These are phyloP conservation scores for Phymanthus crucifer DNA, from an alignment of 92 coral and sea anemone genomes.

Conservation along the genomic window DNA sequence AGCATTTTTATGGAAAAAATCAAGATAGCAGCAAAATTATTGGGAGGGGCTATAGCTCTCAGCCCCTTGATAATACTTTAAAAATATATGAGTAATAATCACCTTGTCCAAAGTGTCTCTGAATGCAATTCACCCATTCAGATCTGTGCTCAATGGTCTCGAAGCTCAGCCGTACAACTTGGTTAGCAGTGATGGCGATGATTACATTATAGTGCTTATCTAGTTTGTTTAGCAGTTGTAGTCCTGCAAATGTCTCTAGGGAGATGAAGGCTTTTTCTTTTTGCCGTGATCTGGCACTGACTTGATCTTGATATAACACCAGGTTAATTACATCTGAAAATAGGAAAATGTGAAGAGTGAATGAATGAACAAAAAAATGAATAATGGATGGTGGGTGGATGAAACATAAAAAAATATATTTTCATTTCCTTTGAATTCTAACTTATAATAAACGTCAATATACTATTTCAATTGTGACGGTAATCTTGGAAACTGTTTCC, in stretches of 20 bases:
- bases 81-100: neutral
- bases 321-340: slow-evolving; percentile 78
- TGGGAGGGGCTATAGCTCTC: neutral
- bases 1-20: too few relatives aligned
- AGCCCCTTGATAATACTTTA: neutral
- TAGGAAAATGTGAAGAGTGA: neutral
- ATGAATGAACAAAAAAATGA: neutral
- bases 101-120: slow-evolving; percentile 95
- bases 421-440: neutral
- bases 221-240: slow-evolving; percentile 84
- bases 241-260: slow-evolving; percentile 78
- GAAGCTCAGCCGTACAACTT: slow-evolving; percentile 86
- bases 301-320: slow-evolving; percentile 74
- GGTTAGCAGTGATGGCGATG: slow-evolving; percentile 67
- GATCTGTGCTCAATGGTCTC: slow-evolving; percentile 79
- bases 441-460: too few relatives aligned
- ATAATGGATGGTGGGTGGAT: too few relatives aligned
- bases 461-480: too few relatives aligned
- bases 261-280: slow-evolving; percentile 89
- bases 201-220: slow-evolving; percentile 81
- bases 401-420: too few relatives aligned
- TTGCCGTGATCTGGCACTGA: slow-evolving; percentile 80
- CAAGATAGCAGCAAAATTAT: too few relatives aligned
- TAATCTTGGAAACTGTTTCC: too few relatives aligned
- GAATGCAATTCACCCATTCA: slow-evolving; percentile 80